Conservation (phyloP, 2,113 vertebrate species). For the Hylia prasina region DNA sequence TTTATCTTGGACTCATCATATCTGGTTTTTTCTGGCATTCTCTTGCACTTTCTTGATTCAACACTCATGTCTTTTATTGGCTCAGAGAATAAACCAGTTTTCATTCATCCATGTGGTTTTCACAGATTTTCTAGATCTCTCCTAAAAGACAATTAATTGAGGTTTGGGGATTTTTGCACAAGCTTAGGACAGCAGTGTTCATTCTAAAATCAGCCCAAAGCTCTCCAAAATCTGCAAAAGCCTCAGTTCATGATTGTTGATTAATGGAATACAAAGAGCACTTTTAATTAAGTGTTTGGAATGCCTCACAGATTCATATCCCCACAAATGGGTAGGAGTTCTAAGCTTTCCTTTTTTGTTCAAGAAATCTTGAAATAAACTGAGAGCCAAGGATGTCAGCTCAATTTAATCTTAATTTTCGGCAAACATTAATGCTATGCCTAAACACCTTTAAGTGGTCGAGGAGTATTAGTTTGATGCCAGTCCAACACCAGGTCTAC, state of each 20-base stretch:
- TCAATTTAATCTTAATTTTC: neutral
- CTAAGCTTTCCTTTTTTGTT: neutral
- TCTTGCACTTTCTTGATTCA: neutral
- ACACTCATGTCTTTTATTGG: neutral
- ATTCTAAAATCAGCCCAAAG: neutral
- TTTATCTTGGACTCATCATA: neutral
- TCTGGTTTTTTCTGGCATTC: neutral
- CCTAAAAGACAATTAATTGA: neutral
- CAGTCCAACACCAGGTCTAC: neutral
- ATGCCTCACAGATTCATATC: fast-evolving
- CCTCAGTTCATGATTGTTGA: neutral
- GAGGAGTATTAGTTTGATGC: neutral
- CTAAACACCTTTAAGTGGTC: neutral
- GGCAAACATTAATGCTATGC: fast-evolving
- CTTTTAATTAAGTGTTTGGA: neutral
- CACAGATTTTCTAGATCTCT: neutral
- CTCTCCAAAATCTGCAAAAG: neutral
- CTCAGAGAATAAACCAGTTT: neutral
- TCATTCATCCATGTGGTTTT: neutral
- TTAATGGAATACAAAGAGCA: neutral
- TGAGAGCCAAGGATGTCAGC: neutral
- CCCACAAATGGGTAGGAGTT: neutral
- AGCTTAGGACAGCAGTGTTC: neutral
- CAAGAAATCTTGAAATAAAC: neutral
- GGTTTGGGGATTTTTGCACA: neutral